phyloP scores from a whole-genome alignment of 2,888 invertebrate species.

The Fabriciana adippe region DNA sequence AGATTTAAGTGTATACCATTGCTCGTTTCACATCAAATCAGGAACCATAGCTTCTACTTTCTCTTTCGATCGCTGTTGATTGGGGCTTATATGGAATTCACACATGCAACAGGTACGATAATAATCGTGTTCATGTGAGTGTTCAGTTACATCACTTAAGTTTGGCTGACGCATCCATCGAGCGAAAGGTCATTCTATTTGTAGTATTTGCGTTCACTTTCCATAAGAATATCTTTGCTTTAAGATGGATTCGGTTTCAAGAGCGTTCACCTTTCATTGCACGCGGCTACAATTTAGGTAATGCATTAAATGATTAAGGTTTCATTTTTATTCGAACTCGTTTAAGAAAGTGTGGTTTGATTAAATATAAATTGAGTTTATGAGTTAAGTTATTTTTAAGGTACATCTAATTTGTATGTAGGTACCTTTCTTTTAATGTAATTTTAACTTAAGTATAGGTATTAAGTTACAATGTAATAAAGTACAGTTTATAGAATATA shows the following conservation, averaged over 20 bases:
- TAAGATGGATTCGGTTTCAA: conserved; percentile 54
- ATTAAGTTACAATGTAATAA: too few relatives aligned
- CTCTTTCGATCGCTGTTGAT: conserved; percentile 71
- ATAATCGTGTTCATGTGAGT: conserved; percentile 41
- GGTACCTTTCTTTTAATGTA: too few relatives aligned
- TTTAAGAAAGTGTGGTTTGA: conserved; percentile 2
- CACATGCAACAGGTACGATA: conserved; percentile 47
- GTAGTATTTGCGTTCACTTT: conserved; percentile 69
- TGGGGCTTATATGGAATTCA: conserved; percentile 49
- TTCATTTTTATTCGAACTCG: conserved; percentile 3
- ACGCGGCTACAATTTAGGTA: conserved; percentile 5
- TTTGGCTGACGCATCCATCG: conserved; percentile 72
- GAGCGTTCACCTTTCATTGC: conserved; percentile 53
- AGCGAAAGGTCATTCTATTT: conserved; percentile 78
- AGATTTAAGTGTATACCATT: too few relatives aligned
- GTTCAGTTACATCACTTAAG: conserved; percentile 68
- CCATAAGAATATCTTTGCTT: conserved; percentile 59
- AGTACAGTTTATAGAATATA: too few relatives aligned
- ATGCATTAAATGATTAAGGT: not conserved
- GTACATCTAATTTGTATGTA: too few relatives aligned
- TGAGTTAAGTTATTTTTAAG: too few relatives aligned
- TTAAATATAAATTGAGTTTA: not conserved
- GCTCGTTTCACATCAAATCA: not conserved
- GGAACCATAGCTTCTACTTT: conserved; percentile 63
- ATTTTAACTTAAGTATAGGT: too few relatives aligned